Evolutionary conservation across 2,113 vertebrate species (phyloP), one percentile per base, ranked within the genome.

Genomic region (Edolisoma coerulescens): DNA sequence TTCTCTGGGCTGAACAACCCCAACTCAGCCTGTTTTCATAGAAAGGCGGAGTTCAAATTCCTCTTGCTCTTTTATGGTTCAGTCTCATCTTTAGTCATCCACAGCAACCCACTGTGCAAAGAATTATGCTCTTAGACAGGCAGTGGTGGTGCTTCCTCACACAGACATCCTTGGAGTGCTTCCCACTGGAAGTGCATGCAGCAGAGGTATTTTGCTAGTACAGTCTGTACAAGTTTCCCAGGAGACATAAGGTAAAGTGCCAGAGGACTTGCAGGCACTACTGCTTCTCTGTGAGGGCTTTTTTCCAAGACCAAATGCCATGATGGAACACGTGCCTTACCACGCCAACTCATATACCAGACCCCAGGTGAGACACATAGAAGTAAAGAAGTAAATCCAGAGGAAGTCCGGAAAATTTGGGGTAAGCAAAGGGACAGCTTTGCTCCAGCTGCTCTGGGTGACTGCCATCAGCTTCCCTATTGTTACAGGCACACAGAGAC

Each of bases 401-500:
- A 91, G 10, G 8, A 53, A 63, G 37, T 18, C 22, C 6, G 24
- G 71, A 49, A 75, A 84, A 85, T 65, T 27, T 7, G 11, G 35
- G 13, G 30, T 41, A 89, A 73, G 28, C 21, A 80, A 53, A 76
- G 10, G 50, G 74, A 75, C 22, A 69, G 39, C 7, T 81, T 92
- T 61, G 13, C 41, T 94, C 67, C 91, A 90, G 79, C 59, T 83
- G 68, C n/a, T 78, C 78, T 61, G 79, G 39, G 74, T 56, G 49
- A 80, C 52, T 56, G 45, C 79, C 76, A 89, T 88, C 79, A 70
- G 27, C 54, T 65, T 92, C 32, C 10, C 59, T 53, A 45, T 39
- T 54, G 61, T 83, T 84, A 96, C 44, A 89, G 64, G 35, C 47
- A 74, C 28, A 61, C 41, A 42, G 84, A 93, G 56, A 83, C 41